Evolutionary conservation across 2,113 vertebrate species (phyloP).

Genomic region (Pelodiscus sinensis): DNA sequence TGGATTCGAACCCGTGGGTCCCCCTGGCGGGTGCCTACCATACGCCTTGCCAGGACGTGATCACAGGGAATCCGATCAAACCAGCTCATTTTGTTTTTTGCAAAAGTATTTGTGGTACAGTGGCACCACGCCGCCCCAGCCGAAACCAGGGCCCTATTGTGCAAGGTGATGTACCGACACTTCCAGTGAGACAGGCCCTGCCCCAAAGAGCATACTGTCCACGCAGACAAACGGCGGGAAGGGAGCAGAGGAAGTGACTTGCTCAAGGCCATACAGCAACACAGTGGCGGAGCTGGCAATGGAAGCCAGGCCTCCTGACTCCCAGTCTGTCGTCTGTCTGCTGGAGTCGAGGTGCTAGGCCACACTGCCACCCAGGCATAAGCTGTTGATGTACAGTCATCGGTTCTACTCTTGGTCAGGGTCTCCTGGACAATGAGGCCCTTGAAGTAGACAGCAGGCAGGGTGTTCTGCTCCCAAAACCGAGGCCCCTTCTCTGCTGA

Average conservation of each 20-base stretch:
- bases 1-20: not conserved
- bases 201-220: not conserved
- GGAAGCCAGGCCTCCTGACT: not conserved
- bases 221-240: too few relatives aligned
- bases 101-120: not conserved
- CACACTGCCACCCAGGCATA: not conserved
- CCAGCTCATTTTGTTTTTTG: not conserved
- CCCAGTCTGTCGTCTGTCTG: not conserved
- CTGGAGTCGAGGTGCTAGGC: not conserved
- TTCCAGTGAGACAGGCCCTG: not conserved
- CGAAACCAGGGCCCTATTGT: not conserved
- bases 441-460: not conserved
- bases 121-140: not conserved
- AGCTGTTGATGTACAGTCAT: not conserved
- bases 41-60: not conserved
- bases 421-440: not conserved
- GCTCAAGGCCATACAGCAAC: rapidly evolving
- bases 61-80: not conserved
- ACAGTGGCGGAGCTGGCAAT: not conserved
- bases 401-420: rapidly evolving
- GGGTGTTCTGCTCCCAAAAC: not conserved
- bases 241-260: not conserved
- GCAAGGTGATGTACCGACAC: not conserved
- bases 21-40: not conserved
- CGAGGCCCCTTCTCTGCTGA: not conserved